phyloP scores from a whole-genome alignment of 1,140 invertebrate species.

The Panulirus ornatus region DNA sequence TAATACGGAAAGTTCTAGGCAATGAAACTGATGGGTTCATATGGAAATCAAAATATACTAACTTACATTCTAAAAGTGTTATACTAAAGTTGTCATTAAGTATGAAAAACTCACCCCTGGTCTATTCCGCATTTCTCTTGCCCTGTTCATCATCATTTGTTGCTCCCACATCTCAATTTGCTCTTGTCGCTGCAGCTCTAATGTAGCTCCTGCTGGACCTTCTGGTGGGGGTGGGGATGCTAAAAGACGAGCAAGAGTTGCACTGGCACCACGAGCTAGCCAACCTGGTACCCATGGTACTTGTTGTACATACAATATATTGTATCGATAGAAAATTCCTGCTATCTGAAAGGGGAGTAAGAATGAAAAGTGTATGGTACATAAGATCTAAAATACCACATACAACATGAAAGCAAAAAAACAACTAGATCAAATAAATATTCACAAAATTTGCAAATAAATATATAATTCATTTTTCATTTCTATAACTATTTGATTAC shows the following conservation, averaged over 20 bases:
- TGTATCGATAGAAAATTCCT: slow-evolving; percentile 80
- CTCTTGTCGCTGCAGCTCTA: slow-evolving; percentile 81
- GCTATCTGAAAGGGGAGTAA: slow-evolving; percentile 78
- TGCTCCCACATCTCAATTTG: slow-evolving; percentile 81
- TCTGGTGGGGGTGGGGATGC: slow-evolving; percentile 78
- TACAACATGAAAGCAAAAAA: too few relatives aligned
- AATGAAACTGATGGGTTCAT: too few relatives aligned
- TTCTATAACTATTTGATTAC: too few relatives aligned
- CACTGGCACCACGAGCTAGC: slow-evolving; percentile 78
- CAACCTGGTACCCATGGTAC: slow-evolving; percentile 78
- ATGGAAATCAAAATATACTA: too few relatives aligned
- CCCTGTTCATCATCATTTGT: slow-evolving; percentile 78
- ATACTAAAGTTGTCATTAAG: too few relatives aligned
- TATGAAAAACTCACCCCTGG: slow-evolving; percentile 74
- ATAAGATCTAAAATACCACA: too few relatives aligned
- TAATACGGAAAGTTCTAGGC: too few relatives aligned
- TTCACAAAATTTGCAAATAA: too few relatives aligned
- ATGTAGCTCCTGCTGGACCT: slow-evolving; percentile 80
- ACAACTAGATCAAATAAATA: too few relatives aligned
- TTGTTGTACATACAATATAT: slow-evolving; percentile 79
- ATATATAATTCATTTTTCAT: too few relatives aligned
- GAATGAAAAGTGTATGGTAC: neutral
- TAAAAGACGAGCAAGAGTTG: slow-evolving; percentile 79
- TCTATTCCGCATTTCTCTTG: slow-evolving; percentile 67
- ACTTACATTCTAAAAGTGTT: too few relatives aligned